A percentile compares a stretch with the other conserved stretches of the same genome.
phyloP scores from a whole-genome alignment of 2,888 invertebrate species.

The Nomada goodeniana region DNA sequence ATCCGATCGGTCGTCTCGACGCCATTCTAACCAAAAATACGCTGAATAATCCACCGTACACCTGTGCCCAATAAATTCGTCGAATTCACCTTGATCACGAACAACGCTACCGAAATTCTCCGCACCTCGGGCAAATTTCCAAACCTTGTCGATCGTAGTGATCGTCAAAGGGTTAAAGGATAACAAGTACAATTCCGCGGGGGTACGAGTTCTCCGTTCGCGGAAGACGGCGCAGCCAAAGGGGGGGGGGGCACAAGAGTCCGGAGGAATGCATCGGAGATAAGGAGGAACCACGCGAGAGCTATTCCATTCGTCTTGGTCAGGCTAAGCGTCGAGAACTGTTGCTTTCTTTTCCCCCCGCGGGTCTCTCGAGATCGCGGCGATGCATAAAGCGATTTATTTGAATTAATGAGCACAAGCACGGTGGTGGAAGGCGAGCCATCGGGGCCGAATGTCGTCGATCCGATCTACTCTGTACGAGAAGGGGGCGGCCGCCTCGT shows the following conservation, averaged over 20 bases:
- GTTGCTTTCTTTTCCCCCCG: conserved; percentile 54
- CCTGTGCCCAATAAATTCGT: neutral
- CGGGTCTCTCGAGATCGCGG: conserved; percentile 69
- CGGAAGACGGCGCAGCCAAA: conserved; percentile 48
- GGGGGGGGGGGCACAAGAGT: conserved; percentile 50
- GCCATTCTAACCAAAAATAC: neutral
- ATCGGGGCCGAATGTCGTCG: conserved; percentile 66
- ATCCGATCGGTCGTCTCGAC: neutral
- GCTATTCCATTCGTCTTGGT: conserved; percentile 75
- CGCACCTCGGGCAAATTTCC: neutral
- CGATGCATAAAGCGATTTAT: conserved; percentile 77
- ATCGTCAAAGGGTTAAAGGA: conserved; percentile 21
- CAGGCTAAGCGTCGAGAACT: conserved; percentile 66
- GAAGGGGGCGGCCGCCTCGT: conserved; percentile 59
- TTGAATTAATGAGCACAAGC: conserved; percentile 78
- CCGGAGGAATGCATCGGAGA: conserved; percentile 71
- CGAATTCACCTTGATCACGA: neutral
- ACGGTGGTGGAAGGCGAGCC: conserved; percentile 49
- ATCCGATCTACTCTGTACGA: conserved; percentile 63
- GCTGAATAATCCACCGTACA: no score
- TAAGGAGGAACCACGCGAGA: conserved; percentile 64
- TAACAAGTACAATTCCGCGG: conserved; percentile 26
- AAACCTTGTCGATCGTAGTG: neutral
- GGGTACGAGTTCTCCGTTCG: conserved; percentile 23
- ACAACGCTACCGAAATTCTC: neutral